Percentiles rank a stretch among this genome's conserved stretches.
Evolutionary conservation across 2,888 invertebrate genomes (phyloP).

Genomic region (Pristionchus entomophagus): DNA sequence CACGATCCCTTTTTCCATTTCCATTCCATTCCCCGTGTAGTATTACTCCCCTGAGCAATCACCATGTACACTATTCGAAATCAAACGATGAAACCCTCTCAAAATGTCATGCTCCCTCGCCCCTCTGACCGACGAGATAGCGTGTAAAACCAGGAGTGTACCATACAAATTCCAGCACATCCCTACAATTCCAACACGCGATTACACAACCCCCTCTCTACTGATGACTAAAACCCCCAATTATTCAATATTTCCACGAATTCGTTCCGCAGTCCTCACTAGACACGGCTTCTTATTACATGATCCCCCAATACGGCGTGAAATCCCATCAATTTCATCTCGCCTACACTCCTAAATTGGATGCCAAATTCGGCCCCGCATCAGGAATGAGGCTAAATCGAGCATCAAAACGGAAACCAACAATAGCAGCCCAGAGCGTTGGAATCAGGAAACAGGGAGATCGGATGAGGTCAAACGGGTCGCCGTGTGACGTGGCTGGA

Average conservation of each 20-base stretch:
- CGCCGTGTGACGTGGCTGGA: no score
- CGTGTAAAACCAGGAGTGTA: background rate
- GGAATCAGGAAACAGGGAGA: no score
- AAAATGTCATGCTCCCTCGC: background rate
- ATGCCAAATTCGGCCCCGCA: background rate
- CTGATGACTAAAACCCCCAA: constrained; percentile 2
- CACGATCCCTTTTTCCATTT: background rate
- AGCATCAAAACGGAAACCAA: no score
- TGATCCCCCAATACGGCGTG: background rate
- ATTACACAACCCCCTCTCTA: background rate
- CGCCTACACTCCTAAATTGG: constrained; percentile 33
- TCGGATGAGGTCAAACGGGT: no score
- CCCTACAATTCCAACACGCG: background rate
- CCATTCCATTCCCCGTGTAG: background rate
- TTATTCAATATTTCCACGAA: background rate
- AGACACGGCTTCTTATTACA: background rate
- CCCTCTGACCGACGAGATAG: background rate
- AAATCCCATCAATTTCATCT: constrained; percentile 23
- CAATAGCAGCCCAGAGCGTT: no score
- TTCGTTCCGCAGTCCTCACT: background rate
- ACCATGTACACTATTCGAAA: background rate
- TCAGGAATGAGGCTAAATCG: background rate
- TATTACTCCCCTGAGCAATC: background rate
- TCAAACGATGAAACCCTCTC: background rate
- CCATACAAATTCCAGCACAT: background rate